Base-by-base conservation (phyloP, 2,113 vertebrate genomes). In the Polypterus senegalus region DNA sequence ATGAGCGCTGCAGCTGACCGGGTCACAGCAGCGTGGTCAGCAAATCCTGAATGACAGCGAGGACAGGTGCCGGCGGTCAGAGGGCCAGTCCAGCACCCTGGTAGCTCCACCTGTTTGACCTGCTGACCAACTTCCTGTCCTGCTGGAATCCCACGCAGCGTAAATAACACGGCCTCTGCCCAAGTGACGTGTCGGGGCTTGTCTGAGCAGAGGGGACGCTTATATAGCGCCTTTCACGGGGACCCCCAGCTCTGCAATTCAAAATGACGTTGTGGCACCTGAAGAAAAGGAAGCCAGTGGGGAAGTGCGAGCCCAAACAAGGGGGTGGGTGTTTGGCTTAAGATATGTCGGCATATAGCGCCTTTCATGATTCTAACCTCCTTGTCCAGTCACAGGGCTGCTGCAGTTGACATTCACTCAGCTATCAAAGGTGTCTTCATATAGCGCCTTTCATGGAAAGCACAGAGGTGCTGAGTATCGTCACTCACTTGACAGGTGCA, bases 61-160 rank as follows among this genome's bases (percentile, higher is more conserved):
- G 65, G 79, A 83, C 88, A 91, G 87, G 85, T 85, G 85, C 80
- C 76, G 73, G 72, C 61, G 27, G 61, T 59, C 70, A 63, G 69
- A 61, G 66, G 74, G 79, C 71, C 65, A 47, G 71, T 77, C 71
- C 67, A 61, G 61, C 70, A 48, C 60, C 58, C 64, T 57, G 56
- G 61, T 61, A 45, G 66, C 63, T 62, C 83, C 89, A 90, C 81
- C 86, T 91, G 89, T 85, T 75, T 61, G 67, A 87, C 85, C 82
- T 79, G 58, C 70, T 88, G 87, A 89, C 86, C 85, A 90, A 84
- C 77, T 84, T 88, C 80, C 81, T 79, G 76, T 74, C 70, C 76
- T 74, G 66, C 1, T 8, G 76, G 76, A 4, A 70, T 70, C 57
- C 69, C 67, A 63, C 45, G 48, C 60, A 45, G 64, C 57, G 74